phyloP scores from a whole-genome alignment of 2,113 vertebrate species.

The Perca fluviatilis region DNA sequence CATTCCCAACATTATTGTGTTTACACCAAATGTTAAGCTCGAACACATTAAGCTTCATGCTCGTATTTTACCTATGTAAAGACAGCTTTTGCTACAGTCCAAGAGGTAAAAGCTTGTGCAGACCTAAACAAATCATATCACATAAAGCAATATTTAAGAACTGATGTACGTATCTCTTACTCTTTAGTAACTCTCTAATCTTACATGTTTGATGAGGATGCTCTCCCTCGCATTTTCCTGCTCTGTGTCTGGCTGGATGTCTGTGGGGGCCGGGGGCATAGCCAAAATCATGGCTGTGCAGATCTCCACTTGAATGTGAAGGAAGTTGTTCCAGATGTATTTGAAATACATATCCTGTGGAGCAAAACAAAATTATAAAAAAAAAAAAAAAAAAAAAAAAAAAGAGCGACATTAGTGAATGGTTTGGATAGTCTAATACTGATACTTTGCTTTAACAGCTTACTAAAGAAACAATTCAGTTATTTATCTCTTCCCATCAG shows the following conservation, averaged over 20 bases:
- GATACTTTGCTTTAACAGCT: background rate
- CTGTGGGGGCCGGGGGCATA: conserved; percentile 89
- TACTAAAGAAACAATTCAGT: background rate
- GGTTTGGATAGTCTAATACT: background rate
- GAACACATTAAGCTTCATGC: background rate
- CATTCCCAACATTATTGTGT: background rate
- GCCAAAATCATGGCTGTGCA: conserved; percentile 97
- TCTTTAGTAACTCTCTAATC: conserved; percentile 53
- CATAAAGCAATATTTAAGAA: background rate
- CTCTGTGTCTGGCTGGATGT: conserved; percentile 84
- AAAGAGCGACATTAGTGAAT: background rate
- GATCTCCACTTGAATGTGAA: conserved; percentile 98
- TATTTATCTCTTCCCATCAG: background rate
- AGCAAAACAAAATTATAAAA: conserved; percentile 48
- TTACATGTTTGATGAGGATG: conserved; percentile 95
- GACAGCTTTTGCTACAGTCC: background rate
- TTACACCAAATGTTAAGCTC: background rate
- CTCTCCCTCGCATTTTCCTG: conserved; percentile 87
- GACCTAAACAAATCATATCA: background rate
- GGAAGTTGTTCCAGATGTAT: conserved; percentile 99
- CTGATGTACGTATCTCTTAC: background rate
- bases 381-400: too few species aligned
- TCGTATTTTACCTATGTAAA: background rate
- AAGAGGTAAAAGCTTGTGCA: background rate
- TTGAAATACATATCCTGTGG: conserved; percentile 98